Base-by-base conservation (phyloP, 2,888 invertebrate genomes). In the Mesochorus sp. region DNA sequence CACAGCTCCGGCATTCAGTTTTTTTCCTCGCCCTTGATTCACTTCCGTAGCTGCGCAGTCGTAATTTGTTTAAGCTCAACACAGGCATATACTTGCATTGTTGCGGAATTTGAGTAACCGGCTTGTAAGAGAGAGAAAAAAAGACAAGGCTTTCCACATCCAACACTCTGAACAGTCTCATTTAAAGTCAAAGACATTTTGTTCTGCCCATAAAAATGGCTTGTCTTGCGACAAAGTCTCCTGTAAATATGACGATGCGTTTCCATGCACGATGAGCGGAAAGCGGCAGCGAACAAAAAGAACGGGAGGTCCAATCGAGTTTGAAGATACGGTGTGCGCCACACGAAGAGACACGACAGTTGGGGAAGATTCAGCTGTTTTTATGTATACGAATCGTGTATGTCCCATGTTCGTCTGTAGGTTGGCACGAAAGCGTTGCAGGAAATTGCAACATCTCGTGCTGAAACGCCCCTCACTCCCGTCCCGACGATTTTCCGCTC, bases 401-500 rank as follows among this genome's bases (percentile, higher is more conserved):
- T 6, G 10, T 51, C 39, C 19, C 14, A 55, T 55, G 53, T 44
- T 28, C 6, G 24, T 57, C 44, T 44, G n/a, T 21, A 4, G 34
- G 68, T 68, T 57, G 68, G 68, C 62, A 57, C 17, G 31, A 47
- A 53, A 49, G 49, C 64, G 51, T 76, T 67, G 76, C 74, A 68
- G 62, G 73, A 78, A 74, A 81, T 81, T 81, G 74, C 74, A 66
- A 62, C 62, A 57, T 77, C n/a, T n/a, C 57, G 75, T 72, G 77
- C 68, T 2, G 76, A 67, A 79, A 76, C 75, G 68, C 49, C 76
- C 70, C n/a, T 57, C 49, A n/a, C 57, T 67, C 64, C 57, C 53
- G 70, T 79, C 51, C 42, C 12, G n/a, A 64, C 73, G 68, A 79
- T 76, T 76, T 74, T 79, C 76, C 28, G 68, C 71, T 80, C 78